A percentile compares a stretch with the other conserved stretches of the same genome.
These are phyloP conservation scores for Eubasilissa splendida DNA, from an alignment of 2,888 invertebrate genomes.

Conservation along the genomic window DNA sequence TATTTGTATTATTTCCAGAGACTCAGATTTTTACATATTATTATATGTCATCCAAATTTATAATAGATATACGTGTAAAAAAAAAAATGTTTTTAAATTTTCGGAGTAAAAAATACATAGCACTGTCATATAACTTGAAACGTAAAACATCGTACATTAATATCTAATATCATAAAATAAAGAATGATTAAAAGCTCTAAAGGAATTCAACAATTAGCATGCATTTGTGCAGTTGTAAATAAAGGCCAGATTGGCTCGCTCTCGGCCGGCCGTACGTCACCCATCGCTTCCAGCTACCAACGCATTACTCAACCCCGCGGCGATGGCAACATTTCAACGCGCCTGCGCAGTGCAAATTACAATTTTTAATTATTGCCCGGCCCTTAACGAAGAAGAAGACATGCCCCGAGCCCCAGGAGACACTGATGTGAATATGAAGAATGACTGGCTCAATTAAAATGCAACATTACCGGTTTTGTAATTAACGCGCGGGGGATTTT, in stretches of 20 bases:
- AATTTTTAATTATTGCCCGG: constrained; percentile 68
- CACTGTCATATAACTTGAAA: too few species aligned
- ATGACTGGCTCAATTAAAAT: constrained; percentile 28
- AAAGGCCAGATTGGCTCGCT: neutral
- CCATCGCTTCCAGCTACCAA: constrained; percentile 51
- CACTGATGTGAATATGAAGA: constrained; percentile 12
- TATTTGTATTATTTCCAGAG: too few species aligned
- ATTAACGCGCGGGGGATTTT: neutral
- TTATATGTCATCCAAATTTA: too few species aligned
- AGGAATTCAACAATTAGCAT: too few species aligned
- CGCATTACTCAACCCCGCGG: constrained; percentile 50
- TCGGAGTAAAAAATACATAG: too few species aligned
- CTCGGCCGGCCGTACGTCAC: constrained; percentile 39
- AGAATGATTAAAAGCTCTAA: neutral
- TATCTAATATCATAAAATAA: too few species aligned
- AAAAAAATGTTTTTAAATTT: too few species aligned
- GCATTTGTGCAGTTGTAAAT: too few species aligned
- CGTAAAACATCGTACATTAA: too few species aligned
- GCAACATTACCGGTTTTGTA: constrained; percentile 21
- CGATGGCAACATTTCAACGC: constrained; percentile 65
- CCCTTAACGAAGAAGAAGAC: constrained; percentile 64
- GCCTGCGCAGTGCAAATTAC: constrained; percentile 65
- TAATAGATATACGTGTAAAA: too few species aligned
- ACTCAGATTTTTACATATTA: too few species aligned
- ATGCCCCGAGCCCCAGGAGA: neutral